phyloP scores from a whole-genome alignment of 1,140 invertebrate genomes.

The Drosophila pectinifera region DNA sequence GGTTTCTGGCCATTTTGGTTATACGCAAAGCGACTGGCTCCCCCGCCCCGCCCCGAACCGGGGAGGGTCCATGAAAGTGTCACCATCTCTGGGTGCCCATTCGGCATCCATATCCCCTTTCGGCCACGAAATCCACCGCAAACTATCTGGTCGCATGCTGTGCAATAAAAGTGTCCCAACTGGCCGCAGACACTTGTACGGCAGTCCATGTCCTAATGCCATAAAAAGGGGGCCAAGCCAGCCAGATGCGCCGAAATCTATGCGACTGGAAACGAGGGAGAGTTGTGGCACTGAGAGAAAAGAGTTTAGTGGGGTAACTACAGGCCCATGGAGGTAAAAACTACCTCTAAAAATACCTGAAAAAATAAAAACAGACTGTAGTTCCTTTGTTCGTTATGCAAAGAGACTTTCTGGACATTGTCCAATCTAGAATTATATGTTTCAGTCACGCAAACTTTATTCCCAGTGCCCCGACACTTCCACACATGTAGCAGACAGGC shows the following conservation, averaged over 20 bases:
- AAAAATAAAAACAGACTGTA: too few species aligned
- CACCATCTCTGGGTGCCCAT: conserved; percentile 26
- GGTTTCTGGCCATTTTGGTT: conserved; percentile 54
- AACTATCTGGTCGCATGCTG: conserved; percentile 76
- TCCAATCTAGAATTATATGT: too few species aligned
- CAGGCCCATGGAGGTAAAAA: too few species aligned
- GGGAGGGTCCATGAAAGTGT: conserved; percentile 56
- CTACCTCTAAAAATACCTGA: too few species aligned
- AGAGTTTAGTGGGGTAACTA: too few species aligned
- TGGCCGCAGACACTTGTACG: conserved; percentile 68
- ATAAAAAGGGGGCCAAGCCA: conserved; percentile 60
- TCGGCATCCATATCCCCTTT: conserved; percentile 29
- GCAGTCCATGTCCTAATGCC: conserved; percentile 69
- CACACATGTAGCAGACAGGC: conserved; percentile 21
- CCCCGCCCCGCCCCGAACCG: not conserved
- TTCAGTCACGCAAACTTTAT: not conserved
- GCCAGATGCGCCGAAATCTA: conserved; percentile 69
- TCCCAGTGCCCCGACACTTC: conserved; percentile 7
- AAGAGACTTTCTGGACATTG: not conserved
- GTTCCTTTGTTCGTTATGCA: not conserved
- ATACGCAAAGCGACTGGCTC: conserved; percentile 62
- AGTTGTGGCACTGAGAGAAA: conserved; percentile 3
- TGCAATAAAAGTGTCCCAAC: conserved; percentile 77
- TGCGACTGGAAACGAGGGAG: conserved; percentile 4
- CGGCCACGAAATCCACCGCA: conserved; percentile 78